A percentile compares a stretch with the other conserved stretches of the same genome.
phyloP scores from a whole-genome alignment of 2,113 vertebrate genomes.

The Anas platyrhynchos region DNA sequence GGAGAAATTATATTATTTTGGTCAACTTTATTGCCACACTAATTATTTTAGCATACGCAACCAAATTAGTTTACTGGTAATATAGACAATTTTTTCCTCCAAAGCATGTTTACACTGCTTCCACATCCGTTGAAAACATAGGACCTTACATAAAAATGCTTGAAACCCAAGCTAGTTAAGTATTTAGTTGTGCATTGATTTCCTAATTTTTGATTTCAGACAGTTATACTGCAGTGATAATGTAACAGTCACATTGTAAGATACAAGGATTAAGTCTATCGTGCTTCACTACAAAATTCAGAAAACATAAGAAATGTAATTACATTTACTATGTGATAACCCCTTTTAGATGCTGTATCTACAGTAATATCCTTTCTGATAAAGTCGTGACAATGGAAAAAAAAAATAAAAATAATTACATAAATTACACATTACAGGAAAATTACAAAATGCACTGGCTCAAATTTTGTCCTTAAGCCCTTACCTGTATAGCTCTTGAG shows the following conservation, averaged over 20 bases:
- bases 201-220: background rate
- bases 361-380: background rate
- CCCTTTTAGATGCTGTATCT: constrained; percentile 20
- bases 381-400: background rate
- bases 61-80: background rate
- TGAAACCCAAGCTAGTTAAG: background rate
- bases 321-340: constrained; percentile 30
- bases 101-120: background rate
- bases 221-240: background rate
- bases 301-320: constrained; percentile 29
- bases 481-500: background rate
- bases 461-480: background rate
- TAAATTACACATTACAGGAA: background rate
- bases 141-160: background rate
- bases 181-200: background rate
- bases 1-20: background rate
- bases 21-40: background rate
- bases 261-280: background rate
- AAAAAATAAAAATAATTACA: background rate
- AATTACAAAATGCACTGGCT: background rate
- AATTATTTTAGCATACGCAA: background rate
- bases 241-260: background rate
- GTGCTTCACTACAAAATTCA: constrained; percentile 1
- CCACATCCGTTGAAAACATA: background rate
- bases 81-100: background rate